These are phyloP conservation scores for Caenorhabditis elegans DNA, from an alignment of 1,140 invertebrate species.

Conservation along the genomic window DNA sequence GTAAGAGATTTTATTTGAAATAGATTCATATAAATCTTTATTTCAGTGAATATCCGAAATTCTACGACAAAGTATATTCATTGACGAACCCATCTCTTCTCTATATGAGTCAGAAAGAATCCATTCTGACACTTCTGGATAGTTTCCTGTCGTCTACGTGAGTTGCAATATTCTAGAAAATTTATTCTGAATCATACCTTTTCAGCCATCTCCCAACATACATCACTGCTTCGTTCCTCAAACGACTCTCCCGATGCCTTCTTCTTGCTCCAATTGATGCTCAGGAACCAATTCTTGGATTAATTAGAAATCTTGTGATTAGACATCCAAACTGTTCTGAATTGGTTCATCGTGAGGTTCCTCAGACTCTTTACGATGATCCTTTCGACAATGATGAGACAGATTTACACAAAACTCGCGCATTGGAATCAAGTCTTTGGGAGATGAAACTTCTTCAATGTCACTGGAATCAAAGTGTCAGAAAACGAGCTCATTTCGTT, in stretches of 20 bases:
- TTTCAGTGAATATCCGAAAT: conserved; percentile 83
- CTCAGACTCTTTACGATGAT: conserved; percentile 69
- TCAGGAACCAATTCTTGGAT: conserved; percentile 77
- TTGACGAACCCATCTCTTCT: conserved; percentile 87
- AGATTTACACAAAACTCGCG: conserved; percentile 77
- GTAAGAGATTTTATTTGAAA: conserved; percentile 65
- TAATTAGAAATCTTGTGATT: conserved; percentile 83
- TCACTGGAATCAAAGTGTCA: conserved; percentile 42
- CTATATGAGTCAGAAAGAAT: conserved; percentile 82
- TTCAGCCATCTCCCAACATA: conserved; percentile 84
- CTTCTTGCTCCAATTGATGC: conserved; percentile 80
- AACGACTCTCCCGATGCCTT: conserved; percentile 79
- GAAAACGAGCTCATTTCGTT: conserved; percentile 43
- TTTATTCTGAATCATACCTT: conserved; percentile 38
- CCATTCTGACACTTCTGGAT: conserved; percentile 81
- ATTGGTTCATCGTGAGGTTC: conserved; percentile 72
- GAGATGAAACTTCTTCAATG: conserved; percentile 74
- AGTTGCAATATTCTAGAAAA: conserved; percentile 67
- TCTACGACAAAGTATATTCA: conserved; percentile 88
- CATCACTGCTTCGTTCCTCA: conserved; percentile 88
- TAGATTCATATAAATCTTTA: conserved; percentile 40
- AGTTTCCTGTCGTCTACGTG: conserved; percentile 88
- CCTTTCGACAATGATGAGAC: conserved; percentile 80
- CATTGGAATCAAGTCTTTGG: conserved; percentile 85
- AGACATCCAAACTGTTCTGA: conserved; percentile 81